These are phyloP conservation scores for Schlechtendalia chinensis DNA, from an alignment of 1,140 invertebrate genomes.

Conservation along the genomic window DNA sequence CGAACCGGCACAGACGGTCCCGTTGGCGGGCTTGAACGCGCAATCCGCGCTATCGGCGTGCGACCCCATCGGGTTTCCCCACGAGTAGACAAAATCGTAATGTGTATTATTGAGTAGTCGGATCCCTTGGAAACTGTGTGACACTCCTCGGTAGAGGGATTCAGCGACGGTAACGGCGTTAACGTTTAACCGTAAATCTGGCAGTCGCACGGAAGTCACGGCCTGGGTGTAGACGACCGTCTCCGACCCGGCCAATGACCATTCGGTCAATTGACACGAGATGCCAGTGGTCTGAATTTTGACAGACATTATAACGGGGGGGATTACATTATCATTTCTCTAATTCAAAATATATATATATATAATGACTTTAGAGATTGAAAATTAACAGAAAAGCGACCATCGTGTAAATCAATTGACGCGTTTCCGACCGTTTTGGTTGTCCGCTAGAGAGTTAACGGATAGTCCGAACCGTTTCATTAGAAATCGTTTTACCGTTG, in stretches of 20 bases:
- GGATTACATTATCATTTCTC: no score
- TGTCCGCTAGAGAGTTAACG: no score
- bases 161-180: not conserved
- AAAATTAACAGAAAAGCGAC: not conserved
- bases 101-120: constrained; percentile 14
- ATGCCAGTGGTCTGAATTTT: not conserved
- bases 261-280: constrained; percentile 27
- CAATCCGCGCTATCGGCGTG: not conserved
- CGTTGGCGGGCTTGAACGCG: not conserved
- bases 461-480: not conserved
- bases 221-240: constrained; percentile 2
- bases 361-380: not conserved
- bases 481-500: not conserved
- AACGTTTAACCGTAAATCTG: constrained; percentile 21
- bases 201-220: not conserved
- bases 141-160: not conserved
- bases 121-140: not conserved
- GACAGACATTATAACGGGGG: not conserved
- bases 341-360: no score
- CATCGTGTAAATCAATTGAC: not conserved
- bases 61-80: constrained; percentile 9
- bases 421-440: not conserved
- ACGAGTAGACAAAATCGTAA: constrained; percentile 19
- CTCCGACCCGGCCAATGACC: not conserved
- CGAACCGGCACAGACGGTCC: not conserved